Evolutionary conservation across 2,113 vertebrate species (phyloP), one percentile per base, ranked within the genome.

Genomic region (Trichomycterus rosablanca): DNA sequence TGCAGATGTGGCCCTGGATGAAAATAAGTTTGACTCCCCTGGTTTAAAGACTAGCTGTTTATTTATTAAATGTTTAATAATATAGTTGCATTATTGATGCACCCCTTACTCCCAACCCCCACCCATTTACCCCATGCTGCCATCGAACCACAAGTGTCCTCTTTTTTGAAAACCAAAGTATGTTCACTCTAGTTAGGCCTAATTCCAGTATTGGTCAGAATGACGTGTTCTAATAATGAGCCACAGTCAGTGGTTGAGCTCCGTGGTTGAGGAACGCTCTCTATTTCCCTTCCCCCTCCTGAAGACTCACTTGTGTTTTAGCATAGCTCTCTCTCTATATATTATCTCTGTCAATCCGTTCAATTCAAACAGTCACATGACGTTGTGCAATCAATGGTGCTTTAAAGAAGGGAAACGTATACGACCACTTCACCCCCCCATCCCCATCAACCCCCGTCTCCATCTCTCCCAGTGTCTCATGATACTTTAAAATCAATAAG

Each of bases 401-500:
- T 40, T 40, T 56, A 28, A 30, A 40, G 34, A 9, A 28, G 16
- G 43, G 43, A 39, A 65, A 57, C 30, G 49, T 56, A 57, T 44
- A 63, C 12, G 49, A 18, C 24, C 39, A 43, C 23, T 53, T 44
- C 23, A 48, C 39, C 43, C 16, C 19, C 7, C 20, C 28, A 7
- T 32, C 14, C 30, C n/a, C n/a, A n/a, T n/a, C n/a, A n/a, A 8
- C 8, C 26, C 3, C 20, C 11, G 24, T 32, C 30, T 72, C 59
- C 50, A 67, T 67, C 59, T 62, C 56, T 24, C 56, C 23, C 22
- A 53, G 16, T 18, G 46, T 59, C 34, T 72, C 53, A 52, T 58
- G 64, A 72, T 63, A 72, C 54, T 43, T 67, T 57, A 52, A 72
- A 72, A 72, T 72, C 70, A 72, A 72, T 72, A 65, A 26, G 22